Base-by-base conservation (phyloP, 2,113 vertebrate species). In the Cairina moschata region DNA sequence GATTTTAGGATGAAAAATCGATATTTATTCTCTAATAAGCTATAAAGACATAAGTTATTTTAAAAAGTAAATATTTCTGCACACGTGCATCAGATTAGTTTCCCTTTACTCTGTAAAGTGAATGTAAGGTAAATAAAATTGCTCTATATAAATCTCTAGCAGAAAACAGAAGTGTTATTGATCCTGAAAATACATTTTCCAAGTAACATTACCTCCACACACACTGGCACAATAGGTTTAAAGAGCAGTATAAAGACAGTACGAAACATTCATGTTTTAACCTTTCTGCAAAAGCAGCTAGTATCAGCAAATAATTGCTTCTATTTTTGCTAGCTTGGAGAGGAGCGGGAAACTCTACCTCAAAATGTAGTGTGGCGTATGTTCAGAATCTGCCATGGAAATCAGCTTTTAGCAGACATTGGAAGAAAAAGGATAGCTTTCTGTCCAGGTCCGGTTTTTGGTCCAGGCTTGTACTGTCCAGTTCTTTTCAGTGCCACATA, bases 401-500 rank as follows among this genome's bases (percentile, higher is more conserved):
- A 95, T 99, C 98, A 99, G 98, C 98, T 98, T 93, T 98, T 99
- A 91, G 98, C 98, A 60, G 99, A 99, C 99, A 99, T 99, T 6
- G 99, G 99, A 59, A 99, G 99, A 71, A 99, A 99, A 87, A 99
- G 99, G 89, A 99, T 99, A 90, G 99, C 99, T 97, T 99, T 99
- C 98, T 99, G 99, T 94, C 99, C 99, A 42, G 98, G 99, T 91
- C 99, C 98, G 31, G 99, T 99, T 97, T 98, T 99, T 91, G 98
- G 98, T 86, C 99, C 99, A 10, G 98, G 98, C 97, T 99, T 99
- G 97, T 99, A 99, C 95, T 99, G 99, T 74, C 99, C 99, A 59
- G 98, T 99, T 96, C 99, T 98, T 98, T 99, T 99, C 97, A 99
- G 97, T 55, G 99, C 99, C 97, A 99, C 99, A 6, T 99, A 99